Conservation (phyloP, 2,113 vertebrate species). For the Petrocephalus zakoni region DNA sequence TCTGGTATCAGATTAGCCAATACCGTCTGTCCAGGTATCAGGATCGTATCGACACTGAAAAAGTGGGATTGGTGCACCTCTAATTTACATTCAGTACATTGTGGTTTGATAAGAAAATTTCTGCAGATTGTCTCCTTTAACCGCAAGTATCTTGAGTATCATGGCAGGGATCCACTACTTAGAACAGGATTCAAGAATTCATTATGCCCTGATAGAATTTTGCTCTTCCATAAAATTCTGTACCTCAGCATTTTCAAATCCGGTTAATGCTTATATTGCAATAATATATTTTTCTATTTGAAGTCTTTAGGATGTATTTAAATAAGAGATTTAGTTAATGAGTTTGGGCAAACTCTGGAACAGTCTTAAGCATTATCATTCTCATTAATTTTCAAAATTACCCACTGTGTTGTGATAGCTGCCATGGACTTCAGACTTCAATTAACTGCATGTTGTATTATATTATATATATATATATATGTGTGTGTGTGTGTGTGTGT, state of each 20-base stretch:
- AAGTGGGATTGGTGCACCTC: no score
- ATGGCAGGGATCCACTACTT: slow-evolving; percentile 28
- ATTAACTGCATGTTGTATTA: slow-evolving; percentile 85
- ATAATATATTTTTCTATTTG: slow-evolving; percentile 77
- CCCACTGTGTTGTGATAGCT: slow-evolving; percentile 95
- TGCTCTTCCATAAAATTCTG: slow-evolving; percentile 43
- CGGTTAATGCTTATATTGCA: slow-evolving; percentile 75
- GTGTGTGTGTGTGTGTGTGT: slow-evolving; percentile 1
- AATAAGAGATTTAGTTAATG: slow-evolving; percentile 95
- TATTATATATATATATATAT: slow-evolving; percentile 4
- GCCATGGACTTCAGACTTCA: slow-evolving; percentile 98
- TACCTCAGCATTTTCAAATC: slow-evolving; percentile 59
- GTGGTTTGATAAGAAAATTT: neutral
- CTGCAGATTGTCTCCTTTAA: slow-evolving; percentile 22
- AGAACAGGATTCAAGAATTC: slow-evolving; percentile 26
- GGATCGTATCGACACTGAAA: no score
- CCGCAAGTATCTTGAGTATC: slow-evolving; percentile 32
- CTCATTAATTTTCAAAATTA: slow-evolving; percentile 99
- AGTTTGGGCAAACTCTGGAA: slow-evolving; percentile 99
- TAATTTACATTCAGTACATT: neutral
- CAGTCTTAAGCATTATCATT: slow-evolving; percentile 99
- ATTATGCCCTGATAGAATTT: slow-evolving; percentile 41
- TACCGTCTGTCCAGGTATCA: no score
- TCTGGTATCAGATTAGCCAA: no score
- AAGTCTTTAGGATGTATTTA: slow-evolving; percentile 91